These are phyloP conservation scores for Erpetoichthys calabaricus DNA, from an alignment of 2,797 vertebrate genomes.

Conservation along the genomic window DNA sequence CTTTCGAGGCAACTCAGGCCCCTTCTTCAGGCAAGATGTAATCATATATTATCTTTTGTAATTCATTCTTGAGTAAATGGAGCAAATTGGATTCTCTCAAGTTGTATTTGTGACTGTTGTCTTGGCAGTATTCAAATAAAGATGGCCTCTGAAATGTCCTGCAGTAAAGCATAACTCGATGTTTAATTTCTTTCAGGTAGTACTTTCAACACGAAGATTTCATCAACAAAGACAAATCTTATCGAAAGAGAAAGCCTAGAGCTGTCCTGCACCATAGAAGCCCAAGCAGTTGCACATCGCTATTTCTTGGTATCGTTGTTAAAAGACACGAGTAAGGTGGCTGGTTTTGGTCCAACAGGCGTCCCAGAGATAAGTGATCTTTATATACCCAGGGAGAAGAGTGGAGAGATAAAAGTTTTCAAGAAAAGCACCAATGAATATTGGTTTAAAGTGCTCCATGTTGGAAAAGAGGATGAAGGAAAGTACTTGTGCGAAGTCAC, in stretches of 20 bases:
- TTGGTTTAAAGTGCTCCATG: conserved; percentile 40
- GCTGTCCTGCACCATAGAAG: conserved; percentile 41
- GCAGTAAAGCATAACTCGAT: too few relatives aligned
- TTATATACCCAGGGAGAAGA: conserved; percentile 30
- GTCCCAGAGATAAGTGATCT: conserved; percentile 31
- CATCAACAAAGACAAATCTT: conserved; percentile 16
- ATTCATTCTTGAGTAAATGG: too few relatives aligned
- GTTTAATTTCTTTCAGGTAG: too few relatives aligned
- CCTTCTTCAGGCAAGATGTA: too few relatives aligned
- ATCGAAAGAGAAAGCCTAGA: conserved; percentile 46
- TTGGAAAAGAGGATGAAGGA: conserved; percentile 48
- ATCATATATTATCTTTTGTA: too few relatives aligned
- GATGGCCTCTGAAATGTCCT: too few relatives aligned
- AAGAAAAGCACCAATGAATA: conserved; percentile 42
- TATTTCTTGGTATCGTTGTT: conserved; percentile 56
- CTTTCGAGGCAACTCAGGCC: too few relatives aligned
- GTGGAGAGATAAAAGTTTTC: conserved; percentile 42
- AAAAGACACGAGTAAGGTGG: conserved; percentile 29
- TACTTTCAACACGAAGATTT: conserved; percentile 39
- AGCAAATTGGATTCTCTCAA: too few relatives aligned
- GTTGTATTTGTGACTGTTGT: too few relatives aligned
- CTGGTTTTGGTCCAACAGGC: conserved; percentile 43
- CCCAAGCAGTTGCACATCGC: conserved; percentile 21
- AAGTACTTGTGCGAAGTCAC: conserved; percentile 50
- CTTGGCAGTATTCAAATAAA: too few relatives aligned